These are phyloP conservation scores for Stenodera caucasica DNA, from an alignment of 2,888 invertebrate species.

Conservation along the genomic window DNA sequence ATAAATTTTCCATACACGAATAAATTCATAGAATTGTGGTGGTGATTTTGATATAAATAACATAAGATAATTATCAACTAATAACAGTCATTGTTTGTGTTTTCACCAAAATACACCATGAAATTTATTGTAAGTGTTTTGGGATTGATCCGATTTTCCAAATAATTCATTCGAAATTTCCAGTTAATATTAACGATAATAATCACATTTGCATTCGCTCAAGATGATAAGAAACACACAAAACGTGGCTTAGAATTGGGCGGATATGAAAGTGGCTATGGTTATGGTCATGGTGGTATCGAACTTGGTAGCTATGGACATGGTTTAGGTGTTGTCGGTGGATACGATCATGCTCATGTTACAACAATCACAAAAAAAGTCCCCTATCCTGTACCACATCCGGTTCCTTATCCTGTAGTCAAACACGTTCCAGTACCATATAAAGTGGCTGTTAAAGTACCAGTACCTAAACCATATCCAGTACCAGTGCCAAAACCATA, in stretches of 20 bases:
- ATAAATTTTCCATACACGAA: constrained; percentile 28
- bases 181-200: constrained; percentile 16
- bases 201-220: constrained; percentile 13
- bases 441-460: constrained; percentile 53
- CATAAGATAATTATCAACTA: constrained; percentile 10
- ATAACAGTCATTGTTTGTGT: constrained; percentile 17
- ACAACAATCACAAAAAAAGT: constrained; percentile 43
- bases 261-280: constrained; percentile 23
- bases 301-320: constrained; percentile 21
- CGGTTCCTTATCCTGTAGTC: constrained; percentile 58
- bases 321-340: constrained; percentile 22
- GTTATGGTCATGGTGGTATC: constrained; percentile 27
- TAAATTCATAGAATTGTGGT: constrained; percentile 29
- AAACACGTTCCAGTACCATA: constrained; percentile 61
- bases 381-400: constrained; percentile 56
- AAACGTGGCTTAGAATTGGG: constrained; percentile 38
- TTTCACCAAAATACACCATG: constrained; percentile 26
- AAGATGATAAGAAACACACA: constrained; percentile 32
- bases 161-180: constrained; percentile 3
- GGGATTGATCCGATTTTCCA: too few relatives aligned
- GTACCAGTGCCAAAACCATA: constrained; percentile 63
- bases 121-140: constrained; percentile 33
- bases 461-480: constrained; percentile 55
- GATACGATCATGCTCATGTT: constrained; percentile 35
- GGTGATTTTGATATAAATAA: constrained; percentile 32